Evolutionary conservation across 1,140 invertebrate species (phyloP), one percentile per base, ranked within the genome.

Genomic region (Drosophila erecta): DNA sequence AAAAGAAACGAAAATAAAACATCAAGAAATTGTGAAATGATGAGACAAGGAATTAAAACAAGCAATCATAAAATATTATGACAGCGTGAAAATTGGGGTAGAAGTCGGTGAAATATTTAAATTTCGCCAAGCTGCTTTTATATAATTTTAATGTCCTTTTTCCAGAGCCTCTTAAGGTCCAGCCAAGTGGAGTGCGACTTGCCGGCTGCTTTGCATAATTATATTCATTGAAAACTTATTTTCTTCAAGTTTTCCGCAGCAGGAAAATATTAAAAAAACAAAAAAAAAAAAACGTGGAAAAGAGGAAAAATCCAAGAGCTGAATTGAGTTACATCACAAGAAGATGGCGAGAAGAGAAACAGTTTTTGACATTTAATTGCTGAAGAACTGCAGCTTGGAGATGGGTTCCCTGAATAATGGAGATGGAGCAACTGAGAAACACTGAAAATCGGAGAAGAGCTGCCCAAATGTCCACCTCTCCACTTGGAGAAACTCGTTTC

Each of bases 61-160:
- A 89, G 84, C 84, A 89, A 89, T 89, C 77, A 89, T 84, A 89
- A 89, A 89, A 89, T 89, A 87, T 89, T 89, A 89, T 89, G 84
- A 89, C 83, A 76, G 61, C 37, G 14, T 41, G 46, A 37, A 57
- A 60, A 56, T 49, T 41, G 27, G 41, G 27, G 20, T 41, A 41
- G 35, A 51, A 27, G 57, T 67, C 54, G 71, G 44, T 66, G 70
- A 73, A 83, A 83, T 83, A 87, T 87, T 83, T 83, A 89, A 89
- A 87, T 84, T 77, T 79, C 71, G 71, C 57, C 75, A 81, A 85
- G 81, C 81, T 71, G 81, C 81, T 85, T 86, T 86, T 60, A 78
- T 86, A 81, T 86, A 67, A 76, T 61, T 64, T 86, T 81, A 74
- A 76, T 77, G 59, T 61, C 37, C 41, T 59, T 79, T 78, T 40